Evolutionary conservation across 2,113 vertebrate species (phyloP).

Genomic region (Steatornis caripensis): DNA sequence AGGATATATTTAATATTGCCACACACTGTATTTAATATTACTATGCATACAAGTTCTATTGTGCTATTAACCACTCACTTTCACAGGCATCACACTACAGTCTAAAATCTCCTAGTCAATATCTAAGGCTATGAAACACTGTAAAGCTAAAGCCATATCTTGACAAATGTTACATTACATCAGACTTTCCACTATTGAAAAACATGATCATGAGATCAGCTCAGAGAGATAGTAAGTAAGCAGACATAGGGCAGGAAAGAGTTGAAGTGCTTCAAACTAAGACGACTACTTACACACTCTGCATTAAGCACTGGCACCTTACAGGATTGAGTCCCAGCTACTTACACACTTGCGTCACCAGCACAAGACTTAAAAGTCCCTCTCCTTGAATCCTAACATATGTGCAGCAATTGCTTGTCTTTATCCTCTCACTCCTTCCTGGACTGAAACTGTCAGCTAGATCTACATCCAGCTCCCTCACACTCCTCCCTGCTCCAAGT

Average conservation of each 20-base stretch:
- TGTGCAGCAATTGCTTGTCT: not conserved
- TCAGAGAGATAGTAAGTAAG: not conserved
- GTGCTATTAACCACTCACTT: not conserved
- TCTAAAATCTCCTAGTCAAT: not conserved
- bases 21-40: not conserved
- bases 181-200: not conserved
- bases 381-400: not conserved
- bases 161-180: not conserved
- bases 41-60: not conserved
- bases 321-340: not conserved
- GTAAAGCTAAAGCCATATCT: not conserved
- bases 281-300: not conserved
- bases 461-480: not conserved
- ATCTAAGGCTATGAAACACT: not conserved
- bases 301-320: not conserved
- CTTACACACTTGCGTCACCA: not conserved
- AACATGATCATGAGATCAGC: not conserved
- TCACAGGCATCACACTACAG: not conserved
- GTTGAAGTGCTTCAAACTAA: constrained; percentile 8
- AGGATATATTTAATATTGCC: not conserved
- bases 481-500: not conserved
- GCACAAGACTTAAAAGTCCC: not conserved
- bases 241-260: not conserved
- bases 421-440: not conserved
- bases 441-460: not conserved